Evolutionary conservation across 1,140 invertebrate genomes (phyloP).

Genomic region (Lysiphlebus fabarum): DNA sequence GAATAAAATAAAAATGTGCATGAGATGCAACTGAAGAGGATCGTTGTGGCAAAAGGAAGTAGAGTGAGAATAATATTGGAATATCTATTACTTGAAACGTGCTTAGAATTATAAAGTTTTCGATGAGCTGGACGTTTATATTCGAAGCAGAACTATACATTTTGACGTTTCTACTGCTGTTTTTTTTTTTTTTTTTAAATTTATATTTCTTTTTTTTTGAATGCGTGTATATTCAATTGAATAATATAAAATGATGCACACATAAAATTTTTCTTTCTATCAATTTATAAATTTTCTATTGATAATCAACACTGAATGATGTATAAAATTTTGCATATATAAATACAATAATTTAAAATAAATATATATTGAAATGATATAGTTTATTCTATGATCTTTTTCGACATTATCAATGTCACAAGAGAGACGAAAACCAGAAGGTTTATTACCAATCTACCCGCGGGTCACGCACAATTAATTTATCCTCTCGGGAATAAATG

Average conservation of each 20-base stretch:
- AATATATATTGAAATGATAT: neutral
- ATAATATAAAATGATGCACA: constrained; percentile 6
- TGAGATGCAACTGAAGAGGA: constrained; percentile 2
- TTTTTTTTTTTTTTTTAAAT: constrained; percentile 15
- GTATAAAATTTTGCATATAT: too few species aligned
- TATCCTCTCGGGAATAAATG: constrained; percentile 5
- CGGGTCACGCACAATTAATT: constrained; percentile 9
- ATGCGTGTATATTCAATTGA: constrained; percentile 9
- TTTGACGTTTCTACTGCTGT: constrained; percentile 21
- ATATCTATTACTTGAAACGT: constrained; percentile 29
- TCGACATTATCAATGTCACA: constrained; percentile 17
- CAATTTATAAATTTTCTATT: too few species aligned
- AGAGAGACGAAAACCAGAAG: constrained; percentile 16
- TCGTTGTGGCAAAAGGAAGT: neutral
- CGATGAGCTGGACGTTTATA: constrained; percentile 24
- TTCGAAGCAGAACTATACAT: constrained; percentile 22
- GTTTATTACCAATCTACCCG: constrained; percentile 21
- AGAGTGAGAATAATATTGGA: neutral
- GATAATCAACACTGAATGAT: too few species aligned
- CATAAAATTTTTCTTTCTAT: too few species aligned
- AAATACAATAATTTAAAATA: too few species aligned
- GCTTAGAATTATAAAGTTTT: constrained; percentile 26
- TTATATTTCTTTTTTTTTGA: constrained; percentile 14
- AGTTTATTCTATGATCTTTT: constrained; percentile 6
- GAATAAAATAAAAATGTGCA: constrained; percentile 15